Percentiles rank a stretch among this genome's conserved stretches.
These are phyloP conservation scores for Decapterus maruadsi DNA, from an alignment of 2,797 vertebrate species.

Conservation along the genomic window DNA sequence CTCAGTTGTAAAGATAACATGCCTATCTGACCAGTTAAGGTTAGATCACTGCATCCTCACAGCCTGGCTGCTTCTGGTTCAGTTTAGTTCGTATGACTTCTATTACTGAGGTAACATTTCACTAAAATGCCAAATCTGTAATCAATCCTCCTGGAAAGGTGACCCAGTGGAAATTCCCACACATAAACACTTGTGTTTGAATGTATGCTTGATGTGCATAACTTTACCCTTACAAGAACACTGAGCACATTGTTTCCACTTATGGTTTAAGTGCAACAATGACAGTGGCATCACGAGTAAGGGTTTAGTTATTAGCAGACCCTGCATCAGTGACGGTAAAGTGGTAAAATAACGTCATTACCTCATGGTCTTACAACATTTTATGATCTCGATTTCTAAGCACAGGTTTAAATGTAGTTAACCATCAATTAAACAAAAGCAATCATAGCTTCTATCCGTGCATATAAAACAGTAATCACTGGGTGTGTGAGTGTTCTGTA, in stretches of 20 bases:
- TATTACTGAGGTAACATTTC: too few relatives aligned
- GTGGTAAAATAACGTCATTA: slow-evolving; percentile 14
- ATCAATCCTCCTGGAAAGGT: background rate
- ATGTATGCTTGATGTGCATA: background rate
- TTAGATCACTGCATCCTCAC: too few relatives aligned
- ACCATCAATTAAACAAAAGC: slow-evolving; percentile 8
- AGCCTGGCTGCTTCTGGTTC: too few relatives aligned
- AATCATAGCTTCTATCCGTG: slow-evolving; percentile 17
- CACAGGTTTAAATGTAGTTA: slow-evolving; percentile 25
- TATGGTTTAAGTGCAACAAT: background rate
- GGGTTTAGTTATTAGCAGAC: background rate
- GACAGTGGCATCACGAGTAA: slow-evolving; percentile 1
- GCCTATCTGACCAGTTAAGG: background rate
- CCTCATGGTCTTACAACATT: slow-evolving; percentile 5
- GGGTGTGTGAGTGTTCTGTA: slow-evolving; percentile 28
- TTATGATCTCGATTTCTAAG: slow-evolving; percentile 32
- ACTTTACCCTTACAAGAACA: background rate
- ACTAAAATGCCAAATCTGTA: too few relatives aligned
- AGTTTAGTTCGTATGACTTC: too few relatives aligned
- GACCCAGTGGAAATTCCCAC: background rate
- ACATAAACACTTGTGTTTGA: background rate
- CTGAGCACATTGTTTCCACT: background rate
- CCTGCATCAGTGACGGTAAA: slow-evolving; percentile 20
- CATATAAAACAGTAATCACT: slow-evolving; percentile 47
- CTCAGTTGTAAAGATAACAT: background rate